Percentiles rank a stretch among this genome's conserved stretches.
Conservation (phyloP, 2,113 vertebrate genomes). For the Meles meles region DNA sequence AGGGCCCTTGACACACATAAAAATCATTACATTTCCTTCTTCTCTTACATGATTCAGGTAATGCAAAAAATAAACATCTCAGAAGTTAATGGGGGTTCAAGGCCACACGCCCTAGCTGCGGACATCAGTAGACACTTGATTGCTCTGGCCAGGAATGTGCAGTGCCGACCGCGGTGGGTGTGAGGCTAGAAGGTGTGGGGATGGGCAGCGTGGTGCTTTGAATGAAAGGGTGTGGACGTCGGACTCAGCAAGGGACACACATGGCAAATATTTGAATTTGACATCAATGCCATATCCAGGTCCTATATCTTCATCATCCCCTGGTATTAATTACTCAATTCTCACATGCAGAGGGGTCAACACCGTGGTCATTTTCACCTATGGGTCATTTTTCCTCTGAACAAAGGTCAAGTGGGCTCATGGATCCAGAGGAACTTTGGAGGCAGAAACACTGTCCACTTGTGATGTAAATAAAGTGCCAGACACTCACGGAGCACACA, state of each 20-base stretch:
- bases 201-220: fast-evolving
- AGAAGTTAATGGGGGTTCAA: not conserved
- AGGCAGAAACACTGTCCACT: not conserved
- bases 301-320: not conserved
- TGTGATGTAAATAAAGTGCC: not conserved
- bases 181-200: fast-evolving
- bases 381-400: not conserved
- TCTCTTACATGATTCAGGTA: not conserved
- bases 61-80: not conserved
- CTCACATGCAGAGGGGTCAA: fast-evolving
- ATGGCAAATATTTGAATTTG: fast-evolving
- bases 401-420: not conserved
- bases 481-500: fast-evolving
- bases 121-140: fast-evolving
- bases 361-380: not conserved
- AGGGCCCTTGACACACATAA: not conserved
- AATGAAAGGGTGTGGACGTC: fast-evolving
- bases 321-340: not conserved
- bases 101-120: fast-evolving
- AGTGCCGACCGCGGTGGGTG: fast-evolving
- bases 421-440: not conserved
- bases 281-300: fast-evolving
- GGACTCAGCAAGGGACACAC: fast-evolving
- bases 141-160: not conserved
- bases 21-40: not conserved